Conservation (phyloP, 2,888 invertebrate species). For the Salticus scenicus region DNA sequence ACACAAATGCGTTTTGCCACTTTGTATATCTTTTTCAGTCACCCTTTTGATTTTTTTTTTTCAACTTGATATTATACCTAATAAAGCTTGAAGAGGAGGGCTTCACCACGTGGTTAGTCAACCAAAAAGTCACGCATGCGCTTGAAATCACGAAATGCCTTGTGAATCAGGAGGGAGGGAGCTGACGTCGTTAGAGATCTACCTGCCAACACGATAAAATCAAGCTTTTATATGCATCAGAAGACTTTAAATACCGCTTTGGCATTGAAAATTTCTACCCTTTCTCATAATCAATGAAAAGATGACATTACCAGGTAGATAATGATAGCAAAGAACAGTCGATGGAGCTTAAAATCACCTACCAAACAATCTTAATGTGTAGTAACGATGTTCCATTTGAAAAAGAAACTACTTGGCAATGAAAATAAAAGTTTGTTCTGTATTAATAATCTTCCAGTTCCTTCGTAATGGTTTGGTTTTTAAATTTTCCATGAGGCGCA, state of each 20-base stretch:
- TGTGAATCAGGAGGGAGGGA: conserved; percentile 18
- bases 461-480: too few relatives aligned
- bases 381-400: not conserved
- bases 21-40: conserved; percentile 1
- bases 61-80: conserved; percentile 33
- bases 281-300: conserved; percentile 5
- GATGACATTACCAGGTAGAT: not conserved
- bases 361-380: not conserved
- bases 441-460: too few relatives aligned
- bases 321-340: not conserved
- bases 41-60: conserved; percentile 26
- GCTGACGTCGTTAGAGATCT: conserved; percentile 7
- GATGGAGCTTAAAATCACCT: not conserved
- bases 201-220: not conserved
- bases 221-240: conserved; percentile 8
- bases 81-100: conserved; percentile 61
- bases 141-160: conserved; percentile 30
- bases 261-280: not conserved
- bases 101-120: conserved; percentile 36
- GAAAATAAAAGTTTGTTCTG: not conserved
- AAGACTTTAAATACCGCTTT: not conserved
- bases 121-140: conserved; percentile 61
- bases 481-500: too few relatives aligned
- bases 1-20: conserved; percentile 27
- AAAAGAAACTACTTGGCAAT: not conserved